phyloP scores from a whole-genome alignment of 2,113 vertebrate species.

The Brachionichthys hirsutus region DNA sequence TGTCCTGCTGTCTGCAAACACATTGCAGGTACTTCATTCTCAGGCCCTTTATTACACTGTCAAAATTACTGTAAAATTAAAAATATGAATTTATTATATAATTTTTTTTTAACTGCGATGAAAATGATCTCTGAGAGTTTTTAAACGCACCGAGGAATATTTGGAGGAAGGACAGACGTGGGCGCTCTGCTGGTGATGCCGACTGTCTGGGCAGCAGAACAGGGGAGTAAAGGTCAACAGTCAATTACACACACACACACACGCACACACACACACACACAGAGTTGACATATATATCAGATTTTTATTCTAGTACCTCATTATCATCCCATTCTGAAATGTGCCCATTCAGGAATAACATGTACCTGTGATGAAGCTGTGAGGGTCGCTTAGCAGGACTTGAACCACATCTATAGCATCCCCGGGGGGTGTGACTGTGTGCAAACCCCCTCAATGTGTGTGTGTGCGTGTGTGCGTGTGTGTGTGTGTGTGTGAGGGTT shows the following conservation, averaged over 20 bases:
- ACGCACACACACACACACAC: slow-evolving; percentile 36
- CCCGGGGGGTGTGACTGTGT: slow-evolving; percentile 33
- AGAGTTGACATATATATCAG: neutral
- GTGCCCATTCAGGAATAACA: slow-evolving; percentile 35
- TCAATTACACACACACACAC: slow-evolving; percentile 14
- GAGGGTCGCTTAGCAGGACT: slow-evolving; percentile 35
- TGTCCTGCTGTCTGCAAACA: neutral
- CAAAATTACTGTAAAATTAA: too few species aligned
- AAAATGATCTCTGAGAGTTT: too few species aligned
- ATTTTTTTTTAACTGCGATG: too few species aligned
- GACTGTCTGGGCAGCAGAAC: too few species aligned
- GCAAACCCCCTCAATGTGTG: slow-evolving; percentile 2
- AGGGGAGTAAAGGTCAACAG: too few species aligned
- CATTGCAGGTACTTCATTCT: neutral
- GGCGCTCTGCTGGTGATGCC: too few species aligned
- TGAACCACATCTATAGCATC: slow-evolving; percentile 47
- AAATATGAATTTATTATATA: too few species aligned
- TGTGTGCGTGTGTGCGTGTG: slow-evolving; percentile 1
- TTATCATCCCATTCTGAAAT: slow-evolving; percentile 49
- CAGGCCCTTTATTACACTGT: neutral
- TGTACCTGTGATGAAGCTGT: slow-evolving; percentile 30
- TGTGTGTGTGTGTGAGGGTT: slow-evolving; percentile 17
- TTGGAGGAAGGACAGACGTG: too few species aligned
- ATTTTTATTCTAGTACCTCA: slow-evolving; percentile 25
- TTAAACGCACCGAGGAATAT: too few species aligned